Percentiles rank a stretch among this genome's conserved stretches.
Evolutionary conservation across 2,888 invertebrate species (phyloP).

Genomic region (Mesochorus sp.): DNA sequence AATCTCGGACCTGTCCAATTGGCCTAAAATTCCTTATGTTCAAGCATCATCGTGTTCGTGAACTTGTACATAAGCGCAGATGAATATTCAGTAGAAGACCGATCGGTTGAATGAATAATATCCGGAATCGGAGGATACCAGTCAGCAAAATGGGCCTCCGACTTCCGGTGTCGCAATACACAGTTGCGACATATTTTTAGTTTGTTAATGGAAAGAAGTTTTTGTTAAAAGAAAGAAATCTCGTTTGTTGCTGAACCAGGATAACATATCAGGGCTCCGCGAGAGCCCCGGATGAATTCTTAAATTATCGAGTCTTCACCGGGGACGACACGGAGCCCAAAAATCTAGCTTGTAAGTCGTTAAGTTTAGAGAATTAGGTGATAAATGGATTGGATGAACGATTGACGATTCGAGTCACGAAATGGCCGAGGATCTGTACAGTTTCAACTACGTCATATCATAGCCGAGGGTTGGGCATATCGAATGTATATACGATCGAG

Average conservation of each 20-base stretch:
- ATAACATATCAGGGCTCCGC: constrained; percentile 79
- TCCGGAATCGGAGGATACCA: constrained; percentile 62
- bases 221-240: constrained; percentile 65
- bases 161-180: constrained; percentile 54
- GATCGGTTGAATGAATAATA: constrained; percentile 47
- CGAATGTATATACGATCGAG: no score
- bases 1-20: no score
- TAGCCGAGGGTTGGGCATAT: no score
- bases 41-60: constrained; percentile 39
- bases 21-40: no score
- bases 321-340: constrained; percentile 65
- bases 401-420: constrained; percentile 45
- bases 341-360: constrained; percentile 73
- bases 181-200: constrained; percentile 49
- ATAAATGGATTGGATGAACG: constrained; percentile 52
- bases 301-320: constrained; percentile 54
- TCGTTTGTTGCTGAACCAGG: constrained; percentile 80
- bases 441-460: no score
- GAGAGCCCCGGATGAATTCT: constrained; percentile 61
- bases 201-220: constrained; percentile 55
- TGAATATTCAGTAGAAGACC: constrained; percentile 33
- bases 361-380: constrained; percentile 71
- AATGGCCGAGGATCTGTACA: constrained; percentile 19
- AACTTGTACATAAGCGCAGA: constrained; percentile 7
- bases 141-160: constrained; percentile 74